Base-by-base conservation (phyloP, 35 echinoderm and acorn worm species). In the Apostichopus parvimensis region DNA sequence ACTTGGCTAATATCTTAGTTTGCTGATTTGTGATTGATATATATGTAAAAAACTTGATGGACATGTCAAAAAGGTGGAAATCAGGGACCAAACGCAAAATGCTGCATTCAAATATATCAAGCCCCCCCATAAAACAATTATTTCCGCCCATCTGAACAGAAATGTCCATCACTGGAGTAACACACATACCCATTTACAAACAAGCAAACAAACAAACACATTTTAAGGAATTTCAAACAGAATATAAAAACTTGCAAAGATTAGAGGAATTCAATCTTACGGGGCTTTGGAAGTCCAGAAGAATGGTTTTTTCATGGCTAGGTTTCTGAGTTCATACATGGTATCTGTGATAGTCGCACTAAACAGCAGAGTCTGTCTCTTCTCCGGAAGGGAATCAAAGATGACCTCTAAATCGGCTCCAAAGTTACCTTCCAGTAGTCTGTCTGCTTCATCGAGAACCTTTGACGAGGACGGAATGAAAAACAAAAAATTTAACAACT, bases 401-500 rank as follows among this genome's bases (percentile, higher is more conserved):
- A 99, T 99, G 54, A 95, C 93, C 56, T 96, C 95, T 18, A 99
- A 66, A 76, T 99, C 97, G 45, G 95, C 91, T 57, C 94, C 94
- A 96, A 94, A 99, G 91, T 95, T 94, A 13, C 93, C 93, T 58
- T 96, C 95, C 21, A 99, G 68, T 75, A 99, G 94, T 24, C 97
- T 90, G 90, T 99, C 97, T 59, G 97, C 97, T 90, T 99, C 97
- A 94, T 99, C 97, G 13, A 99, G 77, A n/a, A 99, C 97, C 95
- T 99, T 54, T 25, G 45, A 18, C 13, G 14, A 34, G 89, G 56
- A 90, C 7, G 12, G 58, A 61, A 61, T 12, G 0, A 84, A 84
- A 53, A 18, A 90, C 2, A 13, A 11, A 13, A 18, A 11, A 66
- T 0, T 78, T 15, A 9, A 78, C 77, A 91, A 78, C 24, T 17